Conservation (phyloP, 2,797 vertebrate species). For the Sebastes hubbsi region DNA sequence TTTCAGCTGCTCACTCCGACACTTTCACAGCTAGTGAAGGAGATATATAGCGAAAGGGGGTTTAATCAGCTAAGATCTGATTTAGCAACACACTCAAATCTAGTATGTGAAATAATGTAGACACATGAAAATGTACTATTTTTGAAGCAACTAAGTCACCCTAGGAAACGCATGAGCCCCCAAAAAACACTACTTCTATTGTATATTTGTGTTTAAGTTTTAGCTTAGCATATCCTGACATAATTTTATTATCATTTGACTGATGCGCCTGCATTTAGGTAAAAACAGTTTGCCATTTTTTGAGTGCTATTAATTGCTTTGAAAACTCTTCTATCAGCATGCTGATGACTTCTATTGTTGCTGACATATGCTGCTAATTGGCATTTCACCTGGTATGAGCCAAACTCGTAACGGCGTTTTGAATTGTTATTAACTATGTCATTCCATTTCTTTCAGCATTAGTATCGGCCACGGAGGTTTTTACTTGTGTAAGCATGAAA, state of each 20-base stretch:
- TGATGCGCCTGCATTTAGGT: background rate
- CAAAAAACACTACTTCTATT: background rate
- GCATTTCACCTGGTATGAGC: background rate
- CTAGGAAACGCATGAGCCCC: background rate
- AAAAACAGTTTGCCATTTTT: background rate
- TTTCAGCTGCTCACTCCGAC: slow-evolving; percentile 11
- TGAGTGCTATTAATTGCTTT: background rate
- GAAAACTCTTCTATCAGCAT: background rate
- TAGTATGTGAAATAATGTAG: background rate
- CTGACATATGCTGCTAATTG: background rate
- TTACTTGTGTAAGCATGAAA: background rate
- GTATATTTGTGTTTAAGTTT: background rate
- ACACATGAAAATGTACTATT: background rate
- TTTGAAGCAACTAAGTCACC: background rate
- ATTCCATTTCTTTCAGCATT: background rate
- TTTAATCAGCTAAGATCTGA: background rate
- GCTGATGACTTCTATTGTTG: background rate
- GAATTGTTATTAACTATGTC: background rate
- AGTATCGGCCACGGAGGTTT: background rate
- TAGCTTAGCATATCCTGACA: background rate
- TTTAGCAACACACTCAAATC: background rate
- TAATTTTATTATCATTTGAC: background rate
- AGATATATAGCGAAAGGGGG: background rate
- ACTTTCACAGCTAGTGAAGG: background rate
- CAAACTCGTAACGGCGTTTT: background rate